Conservation (phyloP, 2,888 invertebrate genomes). For the Tanytarsus gracilentus region DNA sequence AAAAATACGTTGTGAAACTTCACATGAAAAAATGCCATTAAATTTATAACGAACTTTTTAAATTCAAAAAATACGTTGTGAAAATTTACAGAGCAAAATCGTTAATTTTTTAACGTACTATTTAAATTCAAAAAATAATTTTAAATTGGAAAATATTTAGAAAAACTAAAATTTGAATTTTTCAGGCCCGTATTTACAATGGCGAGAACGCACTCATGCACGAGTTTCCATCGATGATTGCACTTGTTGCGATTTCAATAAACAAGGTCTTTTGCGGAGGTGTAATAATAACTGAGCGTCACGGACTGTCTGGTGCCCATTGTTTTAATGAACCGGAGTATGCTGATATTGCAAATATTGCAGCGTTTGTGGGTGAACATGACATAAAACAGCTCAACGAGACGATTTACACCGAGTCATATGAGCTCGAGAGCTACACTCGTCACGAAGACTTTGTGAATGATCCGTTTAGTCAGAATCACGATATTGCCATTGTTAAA, state of each 20-base stretch:
- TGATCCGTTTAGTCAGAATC: constrained; percentile 8
- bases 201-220: constrained; percentile 8
- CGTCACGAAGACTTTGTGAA: constrained; percentile 18
- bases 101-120: no score
- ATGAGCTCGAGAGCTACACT: constrained; percentile 26
- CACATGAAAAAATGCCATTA: no score
- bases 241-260: constrained; percentile 8
- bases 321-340: constrained; percentile 37
- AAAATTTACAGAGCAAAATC: no score
- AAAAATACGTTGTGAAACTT: no score
- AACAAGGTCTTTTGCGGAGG: constrained; percentile 13
- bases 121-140: no score
- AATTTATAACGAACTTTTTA: no score
- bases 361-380: constrained; percentile 15
- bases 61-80: no score
- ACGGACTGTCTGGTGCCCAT: constrained; percentile 46
- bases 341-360: constrained; percentile 24
- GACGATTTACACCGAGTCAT: constrained; percentile 27
- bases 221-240: constrained; percentile 21
- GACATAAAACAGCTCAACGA: constrained; percentile 22
- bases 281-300: constrained; percentile 13
- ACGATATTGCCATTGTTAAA: constrained; percentile 30
- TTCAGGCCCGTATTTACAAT: constrained; percentile 14
- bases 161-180: neutral
- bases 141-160: neutral